These are phyloP conservation scores for Narcine bancroftii DNA, from an alignment of 2,113 vertebrate species.

Conservation along the genomic window DNA sequence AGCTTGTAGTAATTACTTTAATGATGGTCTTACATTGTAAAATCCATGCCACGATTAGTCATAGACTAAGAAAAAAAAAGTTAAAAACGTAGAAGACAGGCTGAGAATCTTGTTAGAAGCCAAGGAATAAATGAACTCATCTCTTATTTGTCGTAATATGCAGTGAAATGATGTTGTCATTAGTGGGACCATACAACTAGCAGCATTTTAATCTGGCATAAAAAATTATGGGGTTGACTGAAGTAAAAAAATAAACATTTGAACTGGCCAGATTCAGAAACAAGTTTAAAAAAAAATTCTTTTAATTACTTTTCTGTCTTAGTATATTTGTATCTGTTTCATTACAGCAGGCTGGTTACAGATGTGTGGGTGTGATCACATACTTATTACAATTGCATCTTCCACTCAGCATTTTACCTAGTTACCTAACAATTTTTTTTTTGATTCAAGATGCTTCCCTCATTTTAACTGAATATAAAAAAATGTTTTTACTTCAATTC, in stretches of 20 bases:
- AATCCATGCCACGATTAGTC: slow-evolving; percentile 44
- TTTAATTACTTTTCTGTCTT: neutral
- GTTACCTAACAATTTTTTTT: neutral
- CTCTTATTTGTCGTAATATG: slow-evolving; percentile 38
- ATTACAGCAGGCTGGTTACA: neutral
- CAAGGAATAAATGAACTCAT: slow-evolving; percentile 39
- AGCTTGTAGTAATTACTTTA: slow-evolving; percentile 60
- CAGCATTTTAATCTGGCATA: slow-evolving; percentile 29
- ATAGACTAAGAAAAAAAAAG: slow-evolving; percentile 52
- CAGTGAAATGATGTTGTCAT: slow-evolving; percentile 36
- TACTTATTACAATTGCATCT: neutral
- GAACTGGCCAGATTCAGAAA: neutral
- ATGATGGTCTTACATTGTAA: slow-evolving; percentile 55
- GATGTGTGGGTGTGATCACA: too few species aligned
- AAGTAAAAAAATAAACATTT: slow-evolving; percentile 23
- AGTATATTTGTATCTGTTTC: neutral
- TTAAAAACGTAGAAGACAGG: slow-evolving; percentile 47
- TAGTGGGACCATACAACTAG: neutral
- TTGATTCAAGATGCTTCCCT: neutral
- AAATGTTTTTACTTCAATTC: neutral
- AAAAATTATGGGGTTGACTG: slow-evolving; percentile 3
- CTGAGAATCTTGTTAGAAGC: slow-evolving; percentile 49
- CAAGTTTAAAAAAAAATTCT: too few species aligned
- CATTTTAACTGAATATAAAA: neutral
- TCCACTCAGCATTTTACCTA: neutral